These are phyloP conservation scores for Melipona beecheii DNA, from an alignment of 2,888 invertebrate genomes.

Conservation along the genomic window DNA sequence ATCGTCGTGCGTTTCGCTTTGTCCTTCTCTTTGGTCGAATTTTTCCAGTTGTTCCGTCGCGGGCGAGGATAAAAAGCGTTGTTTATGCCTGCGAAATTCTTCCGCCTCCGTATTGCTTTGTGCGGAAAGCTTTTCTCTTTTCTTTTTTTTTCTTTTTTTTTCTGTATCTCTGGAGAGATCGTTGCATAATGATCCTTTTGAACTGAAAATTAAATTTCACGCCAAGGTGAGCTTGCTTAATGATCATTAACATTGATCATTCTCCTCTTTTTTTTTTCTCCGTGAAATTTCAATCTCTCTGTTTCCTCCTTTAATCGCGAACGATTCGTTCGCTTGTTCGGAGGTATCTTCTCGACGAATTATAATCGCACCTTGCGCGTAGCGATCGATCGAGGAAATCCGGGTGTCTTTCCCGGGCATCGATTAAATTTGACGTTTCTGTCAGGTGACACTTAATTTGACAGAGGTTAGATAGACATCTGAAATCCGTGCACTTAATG, in stretches of 20 bases:
- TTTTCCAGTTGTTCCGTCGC: constrained; percentile 11
- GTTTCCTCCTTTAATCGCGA: no score
- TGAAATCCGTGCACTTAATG: constrained; percentile 80
- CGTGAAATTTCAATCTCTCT: no score
- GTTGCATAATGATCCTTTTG: constrained; percentile 4
- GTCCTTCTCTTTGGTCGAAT: neutral
- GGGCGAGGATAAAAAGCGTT: constrained; percentile 22
- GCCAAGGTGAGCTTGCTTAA: neutral
- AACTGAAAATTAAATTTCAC: constrained; percentile 18
- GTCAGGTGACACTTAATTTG: constrained; percentile 66
- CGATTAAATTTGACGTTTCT: constrained; percentile 50
- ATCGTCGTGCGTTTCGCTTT: constrained; percentile 10
- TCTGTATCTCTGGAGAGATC: neutral
- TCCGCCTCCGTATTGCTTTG: neutral
- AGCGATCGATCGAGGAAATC: neutral
- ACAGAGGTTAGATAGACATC: constrained; percentile 70
- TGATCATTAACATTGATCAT: neutral
- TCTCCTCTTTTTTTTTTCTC: no score
- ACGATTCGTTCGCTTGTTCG: no score
- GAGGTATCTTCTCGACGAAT: no score
- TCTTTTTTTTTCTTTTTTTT: no score
- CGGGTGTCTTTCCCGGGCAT: neutral
- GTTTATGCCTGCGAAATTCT: constrained; percentile 19
- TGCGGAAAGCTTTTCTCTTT: neutral
- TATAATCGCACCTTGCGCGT: neutral